These are phyloP conservation scores for Danaus melanippus DNA, from an alignment of 1,140 invertebrate genomes.

Conservation along the genomic window DNA sequence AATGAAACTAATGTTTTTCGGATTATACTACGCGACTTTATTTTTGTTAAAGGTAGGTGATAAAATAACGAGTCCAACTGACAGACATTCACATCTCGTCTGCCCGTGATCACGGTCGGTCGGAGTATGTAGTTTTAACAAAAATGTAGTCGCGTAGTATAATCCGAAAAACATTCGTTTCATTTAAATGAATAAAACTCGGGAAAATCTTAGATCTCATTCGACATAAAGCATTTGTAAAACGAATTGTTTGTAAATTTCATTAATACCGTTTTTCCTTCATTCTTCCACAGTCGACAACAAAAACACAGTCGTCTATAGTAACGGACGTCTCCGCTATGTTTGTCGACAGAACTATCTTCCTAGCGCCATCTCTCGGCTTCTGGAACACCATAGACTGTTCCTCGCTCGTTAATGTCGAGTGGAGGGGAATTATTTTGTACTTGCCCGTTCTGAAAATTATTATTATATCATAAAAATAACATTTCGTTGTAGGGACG, in stretches of 20 bases:
- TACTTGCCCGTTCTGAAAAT: constrained; percentile 75
- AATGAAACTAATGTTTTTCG: too few relatives aligned
- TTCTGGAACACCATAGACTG: constrained; percentile 81
- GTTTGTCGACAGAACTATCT: constrained; percentile 94
- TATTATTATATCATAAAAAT: constrained; percentile 9
- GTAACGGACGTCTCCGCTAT: constrained; percentile 96
- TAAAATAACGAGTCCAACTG: too few relatives aligned
- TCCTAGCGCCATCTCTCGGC: constrained; percentile 79
- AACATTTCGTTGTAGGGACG: neutral
- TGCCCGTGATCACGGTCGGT: too few relatives aligned
- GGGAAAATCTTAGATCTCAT: too few relatives aligned
- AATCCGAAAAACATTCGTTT: too few relatives aligned
- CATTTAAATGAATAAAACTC: too few relatives aligned
- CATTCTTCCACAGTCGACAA: constrained; percentile 91
- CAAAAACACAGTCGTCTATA: constrained; percentile 94
- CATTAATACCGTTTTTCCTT: constrained; percentile 82
- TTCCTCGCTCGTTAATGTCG: constrained; percentile 86
- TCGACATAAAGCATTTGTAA: too few relatives aligned
- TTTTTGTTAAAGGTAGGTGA: too few relatives aligned
- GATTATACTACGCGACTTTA: too few relatives aligned
- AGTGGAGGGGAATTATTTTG: constrained; percentile 86
- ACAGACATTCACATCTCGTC: too few relatives aligned
- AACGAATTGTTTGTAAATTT: neutral
- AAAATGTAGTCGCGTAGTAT: too few relatives aligned
- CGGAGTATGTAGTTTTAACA: too few relatives aligned